Evolutionary conservation across 2,888 invertebrate species (phyloP), one percentile per base, ranked within the genome.

Genomic region (Helicoverpa assulta): DNA sequence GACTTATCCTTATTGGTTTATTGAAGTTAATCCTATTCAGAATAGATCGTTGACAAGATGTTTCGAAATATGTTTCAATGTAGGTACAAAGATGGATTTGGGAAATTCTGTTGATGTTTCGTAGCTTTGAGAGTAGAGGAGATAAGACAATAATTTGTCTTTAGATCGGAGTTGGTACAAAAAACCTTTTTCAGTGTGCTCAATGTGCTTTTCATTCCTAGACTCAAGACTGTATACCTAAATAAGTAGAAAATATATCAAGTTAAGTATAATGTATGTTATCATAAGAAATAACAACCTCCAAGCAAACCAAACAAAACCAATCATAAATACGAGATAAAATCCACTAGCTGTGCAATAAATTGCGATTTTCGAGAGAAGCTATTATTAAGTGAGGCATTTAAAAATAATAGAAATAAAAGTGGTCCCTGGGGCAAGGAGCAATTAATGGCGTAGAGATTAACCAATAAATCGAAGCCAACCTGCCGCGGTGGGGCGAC

Each of bases 361-460:
- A 90, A 91, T 90, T 81, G 82, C 83, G 65, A 70, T 84, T 85
- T 84, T 82, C 82, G 71, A 83, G 76, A 74, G 76, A 77, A 76
- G 78, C 80, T 85, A 85, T 87, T 85, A 90, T 90, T 89, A 89
- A 84, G 75, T 67, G 61, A 84, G 83, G 83, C 84, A 90, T 86
- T 85, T 81, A 81, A 82, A 86, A 88, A 86, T 80, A 86, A 85
- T 80, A 88, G 81, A 88, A 89, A 87, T 87, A 88, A 87, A 84
- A 84, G 82, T 79, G 65, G 70, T 73, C 80, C 74, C 75, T 70
- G 58, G 70, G 80, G 82, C 78, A 76, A 56, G 69, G 61, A 81
- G 88, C 88, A 91, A 92, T 92, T 92, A 92, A 89, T 85, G 81
- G 81, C 75, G 80, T 75, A 84, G 79, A 82, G 83, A 88, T 87